phyloP scores from a whole-genome alignment of 2,797 vertebrate species.

The Ctenosaura bakeri region DNA sequence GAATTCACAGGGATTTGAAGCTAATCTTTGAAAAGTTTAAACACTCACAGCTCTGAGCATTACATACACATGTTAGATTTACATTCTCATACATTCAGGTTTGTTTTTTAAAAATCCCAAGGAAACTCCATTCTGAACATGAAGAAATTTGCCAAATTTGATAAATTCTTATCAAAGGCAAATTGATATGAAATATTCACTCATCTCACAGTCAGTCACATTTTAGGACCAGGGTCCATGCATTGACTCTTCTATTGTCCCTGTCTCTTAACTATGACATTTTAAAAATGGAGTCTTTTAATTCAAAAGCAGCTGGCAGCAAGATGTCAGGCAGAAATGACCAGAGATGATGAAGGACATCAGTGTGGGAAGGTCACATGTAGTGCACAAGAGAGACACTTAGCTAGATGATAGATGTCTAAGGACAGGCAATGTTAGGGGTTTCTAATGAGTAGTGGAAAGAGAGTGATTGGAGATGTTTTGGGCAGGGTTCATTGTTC shows the following conservation, averaged over 20 bases:
- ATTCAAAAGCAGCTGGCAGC: not conserved
- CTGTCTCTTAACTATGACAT: not conserved
- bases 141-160: not conserved
- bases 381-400: not conserved
- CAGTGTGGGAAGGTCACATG: constrained; percentile 13
- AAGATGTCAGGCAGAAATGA: not conserved
- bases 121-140: not conserved
- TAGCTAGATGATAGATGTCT: not conserved
- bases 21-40: too few species aligned
- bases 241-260: not conserved
- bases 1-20: too few species aligned
- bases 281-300: not conserved
- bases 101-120: too few species aligned
- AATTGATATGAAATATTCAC: not conserved
- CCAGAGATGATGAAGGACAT: not conserved
- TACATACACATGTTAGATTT: too few species aligned
- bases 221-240: not conserved
- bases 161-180: not conserved
- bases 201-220: not conserved
- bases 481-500: not conserved
- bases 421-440: not conserved
- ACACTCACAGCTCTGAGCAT: too few species aligned
- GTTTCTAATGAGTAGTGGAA: not conserved
- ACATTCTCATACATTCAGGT: too few species aligned
- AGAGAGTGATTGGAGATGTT: not conserved